phyloP scores from a whole-genome alignment of 2,113 vertebrate genomes.

The Phrynosoma blainvillii region DNA sequence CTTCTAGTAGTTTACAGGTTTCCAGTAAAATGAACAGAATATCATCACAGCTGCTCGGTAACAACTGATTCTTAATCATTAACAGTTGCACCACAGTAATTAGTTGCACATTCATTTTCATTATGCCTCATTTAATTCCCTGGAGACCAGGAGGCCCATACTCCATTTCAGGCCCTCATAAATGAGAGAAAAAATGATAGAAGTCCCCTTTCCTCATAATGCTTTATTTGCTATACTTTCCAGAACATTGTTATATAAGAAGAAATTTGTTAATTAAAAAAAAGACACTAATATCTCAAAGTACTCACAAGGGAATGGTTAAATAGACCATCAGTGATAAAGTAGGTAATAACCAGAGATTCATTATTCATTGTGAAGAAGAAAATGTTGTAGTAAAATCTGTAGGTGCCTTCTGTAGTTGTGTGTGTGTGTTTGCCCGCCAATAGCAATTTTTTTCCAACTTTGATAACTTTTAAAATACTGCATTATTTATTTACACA shows the following conservation, averaged over 20 bases:
- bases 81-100: background rate
- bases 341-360: background rate
- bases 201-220: background rate
- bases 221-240: background rate
- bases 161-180: background rate
- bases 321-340: background rate
- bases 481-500: background rate
- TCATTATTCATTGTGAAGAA: background rate
- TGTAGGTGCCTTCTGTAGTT: background rate
- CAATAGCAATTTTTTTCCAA: background rate
- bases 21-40: background rate
- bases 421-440: background rate
- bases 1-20: conserved; percentile 33
- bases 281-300: background rate
- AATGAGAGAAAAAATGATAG: background rate
- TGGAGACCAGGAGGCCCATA: background rate
- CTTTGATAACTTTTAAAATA: background rate
- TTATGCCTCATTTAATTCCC: background rate
- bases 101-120: background rate
- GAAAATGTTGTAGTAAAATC: background rate
- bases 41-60: background rate
- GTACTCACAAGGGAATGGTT: background rate
- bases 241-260: background rate
- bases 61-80: conserved; percentile 4
- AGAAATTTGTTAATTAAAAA: background rate